Percentiles rank a stretch among this genome's conserved stretches.
Evolutionary conservation across 1,140 invertebrate species (phyloP).

Genomic region (Bacillus rossius): DNA sequence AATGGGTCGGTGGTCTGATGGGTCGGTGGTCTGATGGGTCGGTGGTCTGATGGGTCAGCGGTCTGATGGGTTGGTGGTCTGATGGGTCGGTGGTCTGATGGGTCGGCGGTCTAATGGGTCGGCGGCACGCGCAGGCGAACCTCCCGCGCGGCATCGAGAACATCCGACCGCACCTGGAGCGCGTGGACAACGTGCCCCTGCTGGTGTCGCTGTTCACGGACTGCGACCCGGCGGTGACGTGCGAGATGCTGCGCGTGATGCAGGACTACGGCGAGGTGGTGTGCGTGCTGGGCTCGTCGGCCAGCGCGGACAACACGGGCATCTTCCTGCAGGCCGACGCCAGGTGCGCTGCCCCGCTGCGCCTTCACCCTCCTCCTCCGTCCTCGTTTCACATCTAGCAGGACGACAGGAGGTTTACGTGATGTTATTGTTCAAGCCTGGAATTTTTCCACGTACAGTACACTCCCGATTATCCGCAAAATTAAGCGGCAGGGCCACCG

Average conservation of each 20-base stretch:
- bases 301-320: conserved; percentile 81
- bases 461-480: no score
- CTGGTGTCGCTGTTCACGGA: conserved; percentile 96
- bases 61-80: no score
- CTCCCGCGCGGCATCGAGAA: conserved; percentile 94
- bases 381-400: no score
- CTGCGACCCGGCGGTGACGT: conserved; percentile 81
- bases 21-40: no score
- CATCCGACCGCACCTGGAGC: conserved; percentile 90
- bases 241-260: conserved; percentile 92
- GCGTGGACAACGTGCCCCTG: conserved; percentile 95
- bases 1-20: no score
- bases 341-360: conserved; percentile 50
- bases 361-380: conserved; percentile 1
- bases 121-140: conserved; percentile 62
- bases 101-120: no score
- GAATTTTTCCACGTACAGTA: no score
- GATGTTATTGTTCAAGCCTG: no score
- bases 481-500: no score
- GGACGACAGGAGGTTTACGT: no score
- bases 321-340: conserved; percentile 94
- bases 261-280: conserved; percentile 94
- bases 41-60: no score
- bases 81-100: no score
- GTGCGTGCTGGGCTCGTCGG: conserved; percentile 83